These are phyloP conservation scores for Falcaria lacertinaria DNA, from an alignment of 2,888 invertebrate species.

Conservation along the genomic window DNA sequence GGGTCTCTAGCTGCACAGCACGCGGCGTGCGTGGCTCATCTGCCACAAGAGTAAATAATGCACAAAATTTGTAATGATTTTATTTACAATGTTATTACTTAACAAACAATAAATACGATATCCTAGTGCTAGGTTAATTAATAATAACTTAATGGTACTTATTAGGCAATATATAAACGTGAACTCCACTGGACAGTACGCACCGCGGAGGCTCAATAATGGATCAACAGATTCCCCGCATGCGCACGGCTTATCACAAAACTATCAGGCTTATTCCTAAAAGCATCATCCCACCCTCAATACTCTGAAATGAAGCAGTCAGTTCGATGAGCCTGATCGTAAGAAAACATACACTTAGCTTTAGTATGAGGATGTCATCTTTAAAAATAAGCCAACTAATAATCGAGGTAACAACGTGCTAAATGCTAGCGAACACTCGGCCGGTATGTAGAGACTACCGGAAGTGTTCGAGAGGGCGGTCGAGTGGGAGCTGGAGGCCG, in stretches of 20 bases:
- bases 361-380: neutral
- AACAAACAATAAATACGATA: slow-evolving; percentile 26
- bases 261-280: neutral
- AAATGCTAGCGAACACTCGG: neutral
- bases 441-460: slow-evolving; percentile 30
- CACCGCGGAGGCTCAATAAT: slow-evolving; percentile 1
- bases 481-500: slow-evolving; percentile 65
- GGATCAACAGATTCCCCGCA: neutral
- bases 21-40: too few relatives aligned
- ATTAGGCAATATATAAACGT: slow-evolving; percentile 48
- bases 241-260: neutral
- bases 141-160: slow-evolving; percentile 35
- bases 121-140: slow-evolving; percentile 48
- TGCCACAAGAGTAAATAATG: neutral
- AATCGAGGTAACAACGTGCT: slow-evolving; percentile 9
- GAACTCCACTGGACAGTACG: slow-evolving; percentile 6
- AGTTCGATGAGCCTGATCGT: too few relatives aligned
- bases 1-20: too few relatives aligned
- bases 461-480: slow-evolving; percentile 69
- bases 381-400: slow-evolving; percentile 1
- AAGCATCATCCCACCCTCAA: too few relatives aligned
- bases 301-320: too few relatives aligned
- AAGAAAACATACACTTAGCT: neutral
- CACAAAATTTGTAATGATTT: slow-evolving; percentile 7
- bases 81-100: slow-evolving; percentile 43